These are phyloP conservation scores for Heloderma charlesbogerti DNA, from an alignment of 2,113 vertebrate genomes.

Conservation along the genomic window DNA sequence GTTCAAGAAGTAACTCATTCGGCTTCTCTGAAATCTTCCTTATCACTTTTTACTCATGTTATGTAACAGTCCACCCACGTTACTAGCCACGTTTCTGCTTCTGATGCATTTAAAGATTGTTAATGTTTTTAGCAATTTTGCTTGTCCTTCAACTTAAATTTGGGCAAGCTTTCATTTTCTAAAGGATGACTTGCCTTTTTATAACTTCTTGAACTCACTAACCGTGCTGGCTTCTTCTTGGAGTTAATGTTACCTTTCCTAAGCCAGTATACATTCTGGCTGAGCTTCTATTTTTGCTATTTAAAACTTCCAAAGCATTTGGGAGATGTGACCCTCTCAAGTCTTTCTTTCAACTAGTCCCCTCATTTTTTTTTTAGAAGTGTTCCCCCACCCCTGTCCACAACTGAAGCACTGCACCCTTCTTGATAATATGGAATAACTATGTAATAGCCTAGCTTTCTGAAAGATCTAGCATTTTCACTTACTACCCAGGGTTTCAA, in stretches of 20 bases:
- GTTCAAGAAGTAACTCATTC: not conserved
- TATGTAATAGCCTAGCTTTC: not conserved
- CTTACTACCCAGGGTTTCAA: not conserved
- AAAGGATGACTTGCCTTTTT: not conserved
- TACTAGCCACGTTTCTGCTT: not conserved
- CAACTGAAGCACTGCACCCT: too few species aligned
- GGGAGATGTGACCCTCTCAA: not conserved
- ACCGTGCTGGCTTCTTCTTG: not conserved
- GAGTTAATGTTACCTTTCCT: not conserved
- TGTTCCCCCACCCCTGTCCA: not conserved
- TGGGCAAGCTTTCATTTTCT: not conserved
- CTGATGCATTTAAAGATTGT: not conserved
- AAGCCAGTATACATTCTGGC: not conserved
- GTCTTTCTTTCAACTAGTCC: not conserved
- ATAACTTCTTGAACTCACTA: not conserved
- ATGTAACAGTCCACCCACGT: not conserved
- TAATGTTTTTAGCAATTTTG: too few species aligned
- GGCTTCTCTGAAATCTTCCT: not conserved
- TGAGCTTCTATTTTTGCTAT: not conserved
- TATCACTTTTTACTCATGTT: not conserved
- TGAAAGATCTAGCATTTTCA: not conserved
- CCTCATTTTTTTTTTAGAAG: not conserved
- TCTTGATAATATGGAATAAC: not conserved
- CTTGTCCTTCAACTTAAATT: not conserved
- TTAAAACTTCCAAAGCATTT: not conserved